These are phyloP conservation scores for Danio rerio DNA, from an alignment of 2,113 vertebrate species.

Conservation along the genomic window DNA sequence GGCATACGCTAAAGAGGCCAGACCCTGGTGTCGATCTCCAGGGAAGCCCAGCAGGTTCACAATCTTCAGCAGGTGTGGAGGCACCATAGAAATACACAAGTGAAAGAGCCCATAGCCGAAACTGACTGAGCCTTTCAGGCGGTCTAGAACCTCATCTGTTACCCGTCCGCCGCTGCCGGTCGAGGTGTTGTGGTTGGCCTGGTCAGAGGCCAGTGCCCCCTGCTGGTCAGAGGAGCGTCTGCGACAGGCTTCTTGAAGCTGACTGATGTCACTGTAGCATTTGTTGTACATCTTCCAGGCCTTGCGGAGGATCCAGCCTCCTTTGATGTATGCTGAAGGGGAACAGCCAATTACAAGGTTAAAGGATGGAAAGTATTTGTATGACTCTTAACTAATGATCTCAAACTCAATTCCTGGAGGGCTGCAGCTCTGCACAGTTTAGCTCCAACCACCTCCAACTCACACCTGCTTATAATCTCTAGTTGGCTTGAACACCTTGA, in stretches of 20 bases:
- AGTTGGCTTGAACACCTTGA: too few species aligned
- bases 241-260: slow-evolving; percentile 89
- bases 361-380: background rate
- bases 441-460: too few species aligned
- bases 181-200: slow-evolving; percentile 90
- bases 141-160: slow-evolving; percentile 90
- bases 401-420: too few species aligned
- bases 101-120: slow-evolving; percentile 98
- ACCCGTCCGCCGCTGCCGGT: slow-evolving; percentile 73
- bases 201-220: slow-evolving; percentile 83
- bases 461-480: too few species aligned
- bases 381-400: too few species aligned
- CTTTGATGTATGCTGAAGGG: slow-evolving; percentile 92
- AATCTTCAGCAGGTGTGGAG: slow-evolving; percentile 98
- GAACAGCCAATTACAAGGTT: slow-evolving; percentile 14
- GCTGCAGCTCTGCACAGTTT: too few species aligned
- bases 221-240: slow-evolving; percentile 78
- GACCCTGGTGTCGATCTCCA: slow-evolving; percentile 94
- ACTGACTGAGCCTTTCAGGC: slow-evolving; percentile 98
- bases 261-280: slow-evolving; percentile 95
- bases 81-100: slow-evolving; percentile 99
- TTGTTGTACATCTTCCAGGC: slow-evolving; percentile 99
- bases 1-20: slow-evolving; percentile 95
- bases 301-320: slow-evolving; percentile 98
- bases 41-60: slow-evolving; percentile 99